Percentiles rank a stretch among this genome's conserved stretches.
Conservation (phyloP, 2,888 invertebrate genomes). For the Aporophyla lueneburgensis region DNA sequence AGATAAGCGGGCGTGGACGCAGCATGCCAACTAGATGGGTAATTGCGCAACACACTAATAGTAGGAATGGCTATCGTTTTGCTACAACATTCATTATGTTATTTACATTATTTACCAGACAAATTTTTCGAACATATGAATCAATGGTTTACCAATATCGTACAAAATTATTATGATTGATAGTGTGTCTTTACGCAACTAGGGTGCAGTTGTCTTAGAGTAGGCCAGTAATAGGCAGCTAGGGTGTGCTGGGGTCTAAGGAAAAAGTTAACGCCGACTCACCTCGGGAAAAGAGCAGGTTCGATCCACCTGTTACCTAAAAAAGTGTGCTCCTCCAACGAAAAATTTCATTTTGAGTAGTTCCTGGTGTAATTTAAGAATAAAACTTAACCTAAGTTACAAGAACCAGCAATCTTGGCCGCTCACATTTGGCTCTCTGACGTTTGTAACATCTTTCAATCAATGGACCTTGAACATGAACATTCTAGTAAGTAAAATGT, state of each 20-base stretch:
- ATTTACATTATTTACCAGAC: no score
- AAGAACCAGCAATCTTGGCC: conserved; percentile 32
- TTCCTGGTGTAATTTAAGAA: conserved; percentile 42
- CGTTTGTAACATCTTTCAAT: conserved; percentile 25
- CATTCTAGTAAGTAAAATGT: conserved; percentile 19
- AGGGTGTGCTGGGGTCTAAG: background rate
- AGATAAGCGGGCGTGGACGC: background rate
- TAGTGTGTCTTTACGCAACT: no score
- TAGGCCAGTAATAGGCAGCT: background rate
- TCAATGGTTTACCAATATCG: no score
- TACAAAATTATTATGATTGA: no score
- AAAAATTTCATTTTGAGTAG: conserved; percentile 73
- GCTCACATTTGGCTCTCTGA: conserved; percentile 57
- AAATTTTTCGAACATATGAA: no score
- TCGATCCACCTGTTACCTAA: conserved; percentile 39
- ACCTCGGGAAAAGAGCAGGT: conserved; percentile 44
- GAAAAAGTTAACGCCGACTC: conserved; percentile 9
- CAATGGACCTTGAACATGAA: background rate
- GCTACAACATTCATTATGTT: no score
- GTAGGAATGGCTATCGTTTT: no score
- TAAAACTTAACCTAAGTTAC: conserved; percentile 47
- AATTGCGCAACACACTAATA: no score
- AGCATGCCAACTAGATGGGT: background rate
- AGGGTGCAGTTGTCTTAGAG: background rate
- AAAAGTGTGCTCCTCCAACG: conserved; percentile 45